phyloP scores from a whole-genome alignment of 2,888 invertebrate genomes.

The Diploptera punctata region DNA sequence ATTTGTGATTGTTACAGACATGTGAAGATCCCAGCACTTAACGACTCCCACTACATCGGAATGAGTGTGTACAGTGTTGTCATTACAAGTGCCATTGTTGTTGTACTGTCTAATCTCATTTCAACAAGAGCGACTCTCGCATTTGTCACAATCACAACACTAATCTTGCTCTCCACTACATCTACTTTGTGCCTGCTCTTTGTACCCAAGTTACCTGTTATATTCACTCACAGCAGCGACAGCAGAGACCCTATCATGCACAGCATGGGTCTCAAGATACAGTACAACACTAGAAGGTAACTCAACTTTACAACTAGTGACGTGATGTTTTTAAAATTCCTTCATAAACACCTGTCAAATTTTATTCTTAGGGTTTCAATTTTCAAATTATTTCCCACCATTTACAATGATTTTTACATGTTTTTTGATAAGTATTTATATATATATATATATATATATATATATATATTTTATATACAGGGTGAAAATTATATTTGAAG shows the following conservation, averaged over 20 bases:
- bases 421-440: no score
- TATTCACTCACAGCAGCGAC: slow-evolving; percentile 56
- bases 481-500: no score
- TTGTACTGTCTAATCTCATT: slow-evolving; percentile 86
- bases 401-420: no score
- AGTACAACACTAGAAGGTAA: slow-evolving; percentile 79
- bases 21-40: slow-evolving; percentile 89
- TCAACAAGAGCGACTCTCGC: slow-evolving; percentile 81
- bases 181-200: slow-evolving; percentile 86
- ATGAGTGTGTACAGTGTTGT: slow-evolving; percentile 93
- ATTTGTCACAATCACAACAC: slow-evolving; percentile 80
- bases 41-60: slow-evolving; percentile 93
- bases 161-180: slow-evolving; percentile 86
- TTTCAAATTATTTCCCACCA: no score
- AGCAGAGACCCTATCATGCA: slow-evolving; percentile 83
- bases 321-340: no score
- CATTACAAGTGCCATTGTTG: slow-evolving; percentile 85
- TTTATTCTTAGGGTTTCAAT: no score
- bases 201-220: slow-evolving; percentile 82
- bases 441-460: no score
- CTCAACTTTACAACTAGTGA: slow-evolving; percentile 30
- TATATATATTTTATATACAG: no score
- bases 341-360: no score
- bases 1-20: slow-evolving; percentile 65
- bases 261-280: slow-evolving; percentile 86